These are phyloP conservation scores for Eudemis profundana DNA, from an alignment of 2,888 invertebrate species.

Conservation along the genomic window DNA sequence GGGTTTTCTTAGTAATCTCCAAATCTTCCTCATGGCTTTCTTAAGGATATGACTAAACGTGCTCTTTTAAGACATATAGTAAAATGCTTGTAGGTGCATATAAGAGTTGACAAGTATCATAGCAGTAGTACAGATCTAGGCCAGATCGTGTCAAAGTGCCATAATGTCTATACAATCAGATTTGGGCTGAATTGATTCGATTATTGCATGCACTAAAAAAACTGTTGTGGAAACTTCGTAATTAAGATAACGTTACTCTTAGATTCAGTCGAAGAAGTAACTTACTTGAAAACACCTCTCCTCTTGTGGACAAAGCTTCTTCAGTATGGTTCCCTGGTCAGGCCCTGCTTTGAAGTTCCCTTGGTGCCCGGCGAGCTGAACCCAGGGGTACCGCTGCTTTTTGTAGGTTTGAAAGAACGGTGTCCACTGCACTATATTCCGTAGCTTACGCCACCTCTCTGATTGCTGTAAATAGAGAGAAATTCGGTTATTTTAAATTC, in stretches of 20 bases:
- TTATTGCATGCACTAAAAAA: too few species aligned
- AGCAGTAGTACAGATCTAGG: too few species aligned
- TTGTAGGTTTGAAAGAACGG: slow-evolving; percentile 99
- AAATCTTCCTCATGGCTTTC: slow-evolving; percentile 18
- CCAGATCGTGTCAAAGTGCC: too few species aligned
- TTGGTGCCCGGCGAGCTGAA: slow-evolving; percentile 97
- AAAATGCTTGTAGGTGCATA: too few species aligned
- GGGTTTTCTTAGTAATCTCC: slow-evolving; percentile 32
- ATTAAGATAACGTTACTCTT: too few species aligned
- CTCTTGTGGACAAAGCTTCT: slow-evolving; percentile 96
- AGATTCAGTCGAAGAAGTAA: too few species aligned
- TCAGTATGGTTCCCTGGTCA: slow-evolving; percentile 96
- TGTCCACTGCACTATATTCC: slow-evolving; percentile 98
- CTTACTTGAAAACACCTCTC: slow-evolving; percentile 92
- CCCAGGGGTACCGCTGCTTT: slow-evolving; percentile 98
- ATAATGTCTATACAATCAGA: too few species aligned
- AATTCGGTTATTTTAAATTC: slow-evolving; percentile 19
- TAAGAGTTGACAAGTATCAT: too few species aligned
- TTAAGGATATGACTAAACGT: background rate
- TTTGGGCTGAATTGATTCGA: too few species aligned
- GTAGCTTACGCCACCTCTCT: slow-evolving; percentile 95
- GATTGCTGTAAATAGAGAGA: slow-evolving; percentile 89
- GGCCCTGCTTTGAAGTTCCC: slow-evolving; percentile 97
- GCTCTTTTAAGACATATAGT: background rate
- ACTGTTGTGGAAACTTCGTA: too few species aligned